Conservation (phyloP, 2,797 vertebrate genomes). For the Buphagus erythrorhynchus region DNA sequence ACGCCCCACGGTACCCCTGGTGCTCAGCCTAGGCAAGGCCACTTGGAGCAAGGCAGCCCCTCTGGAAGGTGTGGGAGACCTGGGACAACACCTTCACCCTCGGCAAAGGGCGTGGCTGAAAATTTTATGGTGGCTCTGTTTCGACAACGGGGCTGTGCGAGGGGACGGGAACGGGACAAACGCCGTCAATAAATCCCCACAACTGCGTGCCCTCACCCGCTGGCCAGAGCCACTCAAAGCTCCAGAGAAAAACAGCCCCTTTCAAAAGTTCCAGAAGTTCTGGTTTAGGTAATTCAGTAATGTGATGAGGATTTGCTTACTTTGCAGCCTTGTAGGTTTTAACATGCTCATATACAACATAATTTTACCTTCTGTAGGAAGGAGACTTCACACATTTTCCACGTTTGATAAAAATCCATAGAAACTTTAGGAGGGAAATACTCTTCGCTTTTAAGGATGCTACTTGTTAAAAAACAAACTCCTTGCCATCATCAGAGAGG, state of each 20-base stretch:
- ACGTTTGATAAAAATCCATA: neutral
- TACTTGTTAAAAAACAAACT: conserved; percentile 10
- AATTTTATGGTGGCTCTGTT: neutral
- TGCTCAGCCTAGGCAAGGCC: neutral
- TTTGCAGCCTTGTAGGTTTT: neutral
- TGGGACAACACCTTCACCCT: neutral
- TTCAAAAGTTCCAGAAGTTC: neutral
- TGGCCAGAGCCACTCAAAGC: neutral
- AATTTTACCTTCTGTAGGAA: neutral
- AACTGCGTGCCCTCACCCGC: fast-evolving
- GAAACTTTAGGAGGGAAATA: neutral
- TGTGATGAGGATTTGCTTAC: fast-evolving
- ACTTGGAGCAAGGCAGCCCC: neutral
- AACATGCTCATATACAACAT: neutral
- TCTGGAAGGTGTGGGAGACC: neutral
- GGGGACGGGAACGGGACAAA: neutral
- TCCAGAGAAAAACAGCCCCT: neutral
- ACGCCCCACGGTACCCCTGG: neutral
- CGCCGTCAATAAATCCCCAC: fast-evolving
- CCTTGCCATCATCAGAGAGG: neutral
- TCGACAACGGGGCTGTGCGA: neutral
- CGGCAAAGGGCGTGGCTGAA: neutral
- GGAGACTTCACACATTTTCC: neutral
- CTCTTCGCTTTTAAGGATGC: neutral
- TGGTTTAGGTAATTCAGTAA: neutral